Evolutionary conservation across 2,797 vertebrate species (phyloP).

Genomic region (Pangasius macronema): DNA sequence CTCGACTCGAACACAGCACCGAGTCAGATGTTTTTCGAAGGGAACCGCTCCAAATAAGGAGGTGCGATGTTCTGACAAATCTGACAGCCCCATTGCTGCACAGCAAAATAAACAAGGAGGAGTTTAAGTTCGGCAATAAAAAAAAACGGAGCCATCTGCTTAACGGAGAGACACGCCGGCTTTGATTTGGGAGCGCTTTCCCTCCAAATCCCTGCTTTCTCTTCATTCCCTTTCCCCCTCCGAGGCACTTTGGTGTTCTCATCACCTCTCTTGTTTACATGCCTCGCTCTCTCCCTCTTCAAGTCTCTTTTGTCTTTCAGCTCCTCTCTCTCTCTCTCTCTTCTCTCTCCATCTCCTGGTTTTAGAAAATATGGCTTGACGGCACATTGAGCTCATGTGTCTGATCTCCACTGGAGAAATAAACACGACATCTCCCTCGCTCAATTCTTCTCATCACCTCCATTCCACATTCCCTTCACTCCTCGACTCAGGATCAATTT

Average conservation of each 20-base stretch:
- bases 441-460: conserved; percentile 23
- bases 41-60: background rate
- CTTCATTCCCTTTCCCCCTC: background rate
- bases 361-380: background rate
- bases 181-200: background rate
- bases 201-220: background rate
- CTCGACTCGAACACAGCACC: conserved; percentile 13
- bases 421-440: conserved; percentile 8
- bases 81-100: conserved; percentile 26
- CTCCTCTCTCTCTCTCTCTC: background rate
- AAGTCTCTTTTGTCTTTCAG: background rate
- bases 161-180: background rate
- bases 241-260: conserved; percentile 1
- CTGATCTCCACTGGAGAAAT: background rate
- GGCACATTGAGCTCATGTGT: background rate
- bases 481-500: background rate
- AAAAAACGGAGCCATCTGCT: conserved; percentile 14
- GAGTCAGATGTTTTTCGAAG: conserved; percentile 11
- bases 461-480: conserved; percentile 2
- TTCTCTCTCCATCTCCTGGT: background rate
- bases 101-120: conserved; percentile 28
- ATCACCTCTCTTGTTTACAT: conserved; percentile 1
- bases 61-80: conserved; percentile 8
- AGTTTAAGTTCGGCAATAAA: background rate
- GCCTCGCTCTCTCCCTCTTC: background rate